Evolutionary conservation across 2,888 invertebrate species (phyloP), one percentile per base, ranked within the genome.

Genomic region (Agonopterix arenella): DNA sequence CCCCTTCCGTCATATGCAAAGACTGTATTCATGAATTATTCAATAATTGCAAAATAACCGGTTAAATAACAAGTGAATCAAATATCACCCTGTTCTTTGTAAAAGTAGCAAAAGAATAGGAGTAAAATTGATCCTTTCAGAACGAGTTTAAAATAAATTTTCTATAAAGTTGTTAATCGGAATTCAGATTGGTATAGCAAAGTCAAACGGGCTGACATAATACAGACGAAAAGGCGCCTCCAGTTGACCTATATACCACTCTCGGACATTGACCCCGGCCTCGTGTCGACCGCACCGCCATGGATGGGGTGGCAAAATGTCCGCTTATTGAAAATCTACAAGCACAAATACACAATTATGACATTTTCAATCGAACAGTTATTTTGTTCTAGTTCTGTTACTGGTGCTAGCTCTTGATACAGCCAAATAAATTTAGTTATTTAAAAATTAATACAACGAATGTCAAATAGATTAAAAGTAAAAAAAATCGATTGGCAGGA

Each of bases 211-310:
- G 65, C 74, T 77, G 76, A 74, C 77, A 80, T 80, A 81, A 79
- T 76, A 81, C 74, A 84, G 84, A 84, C 84, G 72, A 68, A 61
- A 64, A 76, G 85, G 85, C 85, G 85, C 86, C 84, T 82, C 73
- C 72, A 57, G 69, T 73, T 88, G 86, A 85, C 88, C 88, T 78
- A 89, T 85, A 86, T 86, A 78, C 76, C 68, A 71, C 59, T 62
- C 57, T 62, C 75, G 88, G 81, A 73, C 84, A 75, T 82, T 85
- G 83, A 88, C 84, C 83, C 73, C 71, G 40, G 9, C 40, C 71
- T 75, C 72, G 75, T 70, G 76, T 60, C 57, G 65, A 61, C 56
- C 58, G 64, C 57, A 64, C 61, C 64, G 67, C 71, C 59, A 64
- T 48, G 63, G 72, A 28, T 28, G 28, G 28, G 72, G 69, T 66